Evolutionary conservation across 2,888 invertebrate species (phyloP).

Genomic region (Diaperis boleti): DNA sequence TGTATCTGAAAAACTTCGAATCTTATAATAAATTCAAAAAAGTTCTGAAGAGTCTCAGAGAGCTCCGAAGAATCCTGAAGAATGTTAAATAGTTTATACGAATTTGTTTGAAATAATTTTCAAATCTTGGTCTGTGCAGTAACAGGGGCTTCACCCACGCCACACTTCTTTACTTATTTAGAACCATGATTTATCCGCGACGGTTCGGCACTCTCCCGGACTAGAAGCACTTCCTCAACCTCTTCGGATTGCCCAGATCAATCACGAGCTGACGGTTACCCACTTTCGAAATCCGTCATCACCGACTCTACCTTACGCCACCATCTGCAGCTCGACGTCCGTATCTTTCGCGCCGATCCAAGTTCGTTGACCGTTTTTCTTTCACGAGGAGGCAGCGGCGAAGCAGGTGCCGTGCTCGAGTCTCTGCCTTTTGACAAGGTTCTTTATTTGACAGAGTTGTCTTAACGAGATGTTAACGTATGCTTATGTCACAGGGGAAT

Average conservation of each 20-base stretch:
- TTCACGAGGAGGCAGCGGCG: slow-evolving; percentile 4
- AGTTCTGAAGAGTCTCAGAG: too few relatives aligned
- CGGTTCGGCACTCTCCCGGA: too few relatives aligned
- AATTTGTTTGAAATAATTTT: too few relatives aligned
- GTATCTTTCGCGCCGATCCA: slow-evolving; percentile 15
- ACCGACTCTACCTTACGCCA: neutral
- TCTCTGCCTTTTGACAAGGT: slow-evolving; percentile 42
- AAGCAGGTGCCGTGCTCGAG: slow-evolving; percentile 38
- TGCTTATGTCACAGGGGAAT: slow-evolving; percentile 40
- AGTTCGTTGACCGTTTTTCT: slow-evolving; percentile 41
- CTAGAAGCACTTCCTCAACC: neutral
- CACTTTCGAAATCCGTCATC: neutral
- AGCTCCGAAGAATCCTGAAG: too few relatives aligned
- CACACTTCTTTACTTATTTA: too few relatives aligned
- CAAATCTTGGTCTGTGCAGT: too few relatives aligned
- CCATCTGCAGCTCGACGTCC: neutral
- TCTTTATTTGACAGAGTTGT: slow-evolving; percentile 41
- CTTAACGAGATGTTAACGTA: slow-evolving; percentile 41
- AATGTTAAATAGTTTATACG: too few relatives aligned
- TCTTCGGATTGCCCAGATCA: slow-evolving; percentile 1
- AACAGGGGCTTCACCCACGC: too few relatives aligned
- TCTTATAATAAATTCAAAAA: too few relatives aligned
- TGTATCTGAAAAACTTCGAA: too few relatives aligned
- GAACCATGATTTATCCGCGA: too few relatives aligned
- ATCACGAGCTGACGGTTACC: too few relatives aligned